These are phyloP conservation scores for Drosophila lacteicornis DNA, from an alignment of 1,140 invertebrate species.

Conservation along the genomic window DNA sequence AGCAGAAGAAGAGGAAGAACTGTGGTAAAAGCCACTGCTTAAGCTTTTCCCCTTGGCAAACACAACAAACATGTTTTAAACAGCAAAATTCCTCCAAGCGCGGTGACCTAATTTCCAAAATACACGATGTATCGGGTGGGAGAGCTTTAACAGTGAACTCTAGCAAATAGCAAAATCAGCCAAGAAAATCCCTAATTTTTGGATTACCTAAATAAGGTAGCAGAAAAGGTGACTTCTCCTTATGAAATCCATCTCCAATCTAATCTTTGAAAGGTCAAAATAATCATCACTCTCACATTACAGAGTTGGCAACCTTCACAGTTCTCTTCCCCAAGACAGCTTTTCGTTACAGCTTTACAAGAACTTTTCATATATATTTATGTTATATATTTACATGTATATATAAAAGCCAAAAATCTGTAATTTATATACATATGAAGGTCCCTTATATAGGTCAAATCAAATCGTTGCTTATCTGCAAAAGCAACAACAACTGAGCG, in stretches of 20 bases:
- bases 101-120: slow-evolving; percentile 18
- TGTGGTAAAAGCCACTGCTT: slow-evolving; percentile 13
- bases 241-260: not conserved
- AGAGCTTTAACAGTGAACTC: not conserved
- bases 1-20: not conserved
- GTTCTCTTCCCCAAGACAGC: too few relatives aligned
- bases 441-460: not conserved
- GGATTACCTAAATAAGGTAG: not conserved
- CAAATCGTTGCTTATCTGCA: not conserved
- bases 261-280: not conserved
- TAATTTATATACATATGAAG: too few relatives aligned
- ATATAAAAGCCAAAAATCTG: too few relatives aligned
- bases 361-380: not conserved
- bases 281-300: not conserved
- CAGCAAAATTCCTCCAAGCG: slow-evolving; percentile 5
- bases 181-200: not conserved
- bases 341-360: too few relatives aligned
- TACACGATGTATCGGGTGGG: slow-evolving; percentile 1
- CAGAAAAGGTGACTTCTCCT: not conserved
- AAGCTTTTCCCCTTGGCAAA: slow-evolving; percentile 15
- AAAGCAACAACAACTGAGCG: not conserved
- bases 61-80: slow-evolving; percentile 21
- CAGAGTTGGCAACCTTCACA: not conserved
- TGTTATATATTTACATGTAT: too few relatives aligned
- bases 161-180: not conserved